Evolutionary conservation across 2,113 vertebrate species (phyloP), one percentile per base, ranked within the genome.

Genomic region (Prionailurus bengalensis): DNA sequence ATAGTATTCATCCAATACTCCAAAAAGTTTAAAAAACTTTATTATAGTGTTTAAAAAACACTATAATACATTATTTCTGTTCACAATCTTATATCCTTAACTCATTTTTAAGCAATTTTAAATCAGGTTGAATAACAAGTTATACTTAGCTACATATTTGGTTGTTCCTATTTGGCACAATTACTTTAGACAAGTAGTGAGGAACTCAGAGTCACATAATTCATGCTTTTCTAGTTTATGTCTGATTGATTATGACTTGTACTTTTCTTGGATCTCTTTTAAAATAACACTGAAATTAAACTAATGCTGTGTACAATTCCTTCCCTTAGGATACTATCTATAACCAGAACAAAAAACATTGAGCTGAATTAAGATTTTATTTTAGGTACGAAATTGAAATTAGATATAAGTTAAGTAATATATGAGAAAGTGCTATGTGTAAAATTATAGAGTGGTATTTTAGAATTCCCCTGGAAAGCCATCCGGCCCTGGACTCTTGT

Each of bases 221-320:
- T 58, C 36, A 74, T 51, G 48, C n/a, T 88, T 82, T 48, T 61
- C 27, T 51, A 6, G 3, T 31, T 80, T 94, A 16, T 29, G 5
- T 81, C 33, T 51, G 27, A 65, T 90, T 84, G 29, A 63, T 79
- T 85, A 70, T 61, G 25, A 61, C 45, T 74, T 88, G 45, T n/a
- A 39, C 12, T 51, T 82, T 88, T 76, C 15, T 82, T 29, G 36
- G 31, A 70, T n/a, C 7, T 48, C 63, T 79, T 92, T 51, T 31
- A 92, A 89, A 97, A 55, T 61, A 89, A 76, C 23, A 14, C 25
- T 58, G 25, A 95, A 71, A 14, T 84, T 48, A 95, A 78, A 84
- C 33, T 45, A 70, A 53, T 14, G 36, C 25, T 86, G 19, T n/a
- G 11, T 76, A 68, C 2, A 66, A 81, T 55, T 58, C 31, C 63